Evolutionary conservation across 1,140 invertebrate genomes (phyloP), one percentile per base, ranked within the genome.

Genomic region (Lordiphosa stackelbergi): DNA sequence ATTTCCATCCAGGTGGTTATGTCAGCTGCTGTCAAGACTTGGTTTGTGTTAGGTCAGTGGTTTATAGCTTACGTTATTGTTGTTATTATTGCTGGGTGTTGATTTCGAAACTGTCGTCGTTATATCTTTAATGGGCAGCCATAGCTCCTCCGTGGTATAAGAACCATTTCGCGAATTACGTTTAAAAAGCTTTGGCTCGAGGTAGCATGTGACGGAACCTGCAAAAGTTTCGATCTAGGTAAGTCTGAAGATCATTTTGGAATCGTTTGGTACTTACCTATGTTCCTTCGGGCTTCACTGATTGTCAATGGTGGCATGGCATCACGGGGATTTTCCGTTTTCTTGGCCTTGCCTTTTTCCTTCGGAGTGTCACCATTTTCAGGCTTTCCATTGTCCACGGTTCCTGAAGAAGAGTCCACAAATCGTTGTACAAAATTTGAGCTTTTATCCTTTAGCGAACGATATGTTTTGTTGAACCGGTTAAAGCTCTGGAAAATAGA

Each of bases 131-230:
- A 94, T 89, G 11, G 91, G 91, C 71, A 92, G 90, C 93, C 93
- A 94, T 70, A 94, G 90, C 79, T 94, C 93, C 7, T 93, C 93
- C n/a, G 93, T 94, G 3, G 91, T 90, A 45, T 92, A 91, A 38
- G 91, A 88, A 35, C 90, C 89, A 69, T 91, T 92, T 40, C 89
- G 89, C 40, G 91, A 86, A 85, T 92, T 92, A 40, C 90, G 90
- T 12, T 89, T 90, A 59, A 94, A 94, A 51, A 92, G 90, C 66
- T 92, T 92, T 3, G 90, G 88, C 63, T 94, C 93, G 47, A 94
- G 90, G 64, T 92, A 91, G 81, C 93, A 93, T 4, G 93, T 93
- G 4, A 93, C 92, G 0, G 92, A 92, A 1, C 93, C 93, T 53
- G 31, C 9, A 42, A 6, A 5, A 22, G 37, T 24, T 19, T n/a